Evolutionary conservation across 1,140 invertebrate genomes (phyloP).

Genomic region (Atta colombica): DNA sequence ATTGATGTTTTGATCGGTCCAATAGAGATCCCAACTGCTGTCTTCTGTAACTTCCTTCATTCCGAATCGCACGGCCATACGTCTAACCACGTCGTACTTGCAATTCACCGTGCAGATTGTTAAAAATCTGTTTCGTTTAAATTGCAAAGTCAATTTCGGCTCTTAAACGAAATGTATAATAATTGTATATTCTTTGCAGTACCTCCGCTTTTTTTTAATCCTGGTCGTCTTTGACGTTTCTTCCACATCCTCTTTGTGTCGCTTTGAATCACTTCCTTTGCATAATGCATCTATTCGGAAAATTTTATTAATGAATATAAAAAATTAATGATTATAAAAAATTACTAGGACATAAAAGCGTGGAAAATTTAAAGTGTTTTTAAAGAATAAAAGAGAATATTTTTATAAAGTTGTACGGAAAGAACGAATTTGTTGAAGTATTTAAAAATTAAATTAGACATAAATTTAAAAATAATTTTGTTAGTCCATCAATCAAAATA

Average conservation of each 20-base stretch:
- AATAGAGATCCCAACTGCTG: slow-evolving; percentile 95
- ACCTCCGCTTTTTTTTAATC: slow-evolving; percentile 74
- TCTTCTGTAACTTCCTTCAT: slow-evolving; percentile 93
- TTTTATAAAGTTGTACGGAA: background rate
- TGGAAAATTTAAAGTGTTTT: background rate
- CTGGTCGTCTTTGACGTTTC: slow-evolving; percentile 35
- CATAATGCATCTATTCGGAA: slow-evolving; percentile 5
- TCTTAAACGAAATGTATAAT: background rate
- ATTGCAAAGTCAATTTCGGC: slow-evolving; percentile 8
- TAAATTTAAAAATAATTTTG: too few relatives aligned
- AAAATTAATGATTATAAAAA: background rate
- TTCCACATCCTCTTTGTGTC: slow-evolving; percentile 40
- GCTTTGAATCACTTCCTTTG: slow-evolving; percentile 37
- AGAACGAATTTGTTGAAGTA: too few relatives aligned
- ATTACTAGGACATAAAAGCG: background rate
- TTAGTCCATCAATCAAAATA: too few relatives aligned
- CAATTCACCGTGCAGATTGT: slow-evolving; percentile 92
- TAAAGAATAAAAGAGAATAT: background rate
- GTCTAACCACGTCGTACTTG: slow-evolving; percentile 91
- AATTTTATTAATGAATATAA: background rate
- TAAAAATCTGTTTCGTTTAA: slow-evolving; percentile 74
- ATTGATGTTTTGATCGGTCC: slow-evolving; percentile 94
- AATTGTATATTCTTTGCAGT: background rate
- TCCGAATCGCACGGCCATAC: slow-evolving; percentile 90
- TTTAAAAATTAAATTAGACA: too few relatives aligned